phyloP scores from a whole-genome alignment of 2,113 vertebrate genomes.

The Tragelaphus strepsiceros region DNA sequence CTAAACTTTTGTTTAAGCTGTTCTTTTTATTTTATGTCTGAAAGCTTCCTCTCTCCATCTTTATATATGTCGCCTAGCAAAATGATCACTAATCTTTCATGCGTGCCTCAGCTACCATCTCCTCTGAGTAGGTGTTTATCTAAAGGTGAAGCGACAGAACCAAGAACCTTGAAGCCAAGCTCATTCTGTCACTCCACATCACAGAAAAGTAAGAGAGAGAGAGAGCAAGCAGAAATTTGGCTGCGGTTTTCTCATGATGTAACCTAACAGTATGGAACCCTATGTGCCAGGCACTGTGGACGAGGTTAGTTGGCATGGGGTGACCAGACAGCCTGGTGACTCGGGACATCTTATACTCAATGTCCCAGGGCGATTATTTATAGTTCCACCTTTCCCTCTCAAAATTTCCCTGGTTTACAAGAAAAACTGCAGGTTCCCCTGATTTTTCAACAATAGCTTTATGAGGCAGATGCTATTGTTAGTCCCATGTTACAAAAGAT shows the following conservation, averaged over 20 bases:
- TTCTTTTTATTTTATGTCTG: not conserved
- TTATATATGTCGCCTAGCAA: rapidly evolving
- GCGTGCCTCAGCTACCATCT: not conserved
- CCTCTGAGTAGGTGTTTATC: not conserved
- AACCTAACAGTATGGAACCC: not conserved
- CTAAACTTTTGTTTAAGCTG: not conserved
- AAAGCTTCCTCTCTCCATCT: not conserved
- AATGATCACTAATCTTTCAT: not conserved
- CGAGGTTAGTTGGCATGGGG: too few relatives aligned
- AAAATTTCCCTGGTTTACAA: not conserved
- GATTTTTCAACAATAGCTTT: not conserved
- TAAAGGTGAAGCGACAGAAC: not conserved
- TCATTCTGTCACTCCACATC: too few relatives aligned
- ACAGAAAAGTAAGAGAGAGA: not conserved
- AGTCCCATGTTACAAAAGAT: not conserved
- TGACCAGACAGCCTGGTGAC: not conserved
- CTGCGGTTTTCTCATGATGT: rapidly evolving
- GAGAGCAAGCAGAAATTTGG: not conserved
- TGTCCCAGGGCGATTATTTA: too few relatives aligned
- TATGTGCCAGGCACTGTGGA: rapidly evolving
- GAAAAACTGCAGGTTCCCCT: not conserved
- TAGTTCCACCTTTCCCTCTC: not conserved
- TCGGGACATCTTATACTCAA: rapidly evolving
- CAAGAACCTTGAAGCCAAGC: not conserved
- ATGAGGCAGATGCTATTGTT: too few relatives aligned